phyloP scores from a whole-genome alignment of 2,113 vertebrate species.

The Petroica traversi region DNA sequence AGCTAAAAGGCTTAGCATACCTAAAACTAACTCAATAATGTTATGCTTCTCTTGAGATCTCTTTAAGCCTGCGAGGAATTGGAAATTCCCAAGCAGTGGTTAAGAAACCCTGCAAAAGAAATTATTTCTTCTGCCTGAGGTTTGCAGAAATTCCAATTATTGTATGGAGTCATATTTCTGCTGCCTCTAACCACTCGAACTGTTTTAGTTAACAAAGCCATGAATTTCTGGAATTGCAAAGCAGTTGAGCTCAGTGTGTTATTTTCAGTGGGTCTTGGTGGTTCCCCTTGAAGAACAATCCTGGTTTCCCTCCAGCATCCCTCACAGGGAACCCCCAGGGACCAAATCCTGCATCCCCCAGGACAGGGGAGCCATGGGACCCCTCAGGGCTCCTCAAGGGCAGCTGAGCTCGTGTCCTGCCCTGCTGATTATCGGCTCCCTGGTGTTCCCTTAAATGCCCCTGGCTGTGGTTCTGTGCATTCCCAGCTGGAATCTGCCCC shows the following conservation, averaged over 20 bases:
- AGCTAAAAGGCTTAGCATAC: background rate
- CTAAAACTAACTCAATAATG: conserved; percentile 12
- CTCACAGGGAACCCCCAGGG: fast-evolving
- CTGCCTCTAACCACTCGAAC: background rate
- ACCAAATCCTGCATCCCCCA: fast-evolving
- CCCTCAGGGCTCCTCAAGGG: background rate
- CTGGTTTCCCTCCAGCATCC: background rate
- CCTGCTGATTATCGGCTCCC: background rate
- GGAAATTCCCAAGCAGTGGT: background rate
- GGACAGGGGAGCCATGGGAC: fast-evolving
- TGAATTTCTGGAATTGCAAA: background rate
- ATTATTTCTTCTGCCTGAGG: background rate
- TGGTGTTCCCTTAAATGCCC: background rate
- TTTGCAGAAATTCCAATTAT: background rate
- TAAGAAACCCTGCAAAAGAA: background rate
- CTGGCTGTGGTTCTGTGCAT: background rate
- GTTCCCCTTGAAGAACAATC: background rate
- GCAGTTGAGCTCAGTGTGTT: background rate
- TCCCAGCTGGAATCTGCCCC: background rate
- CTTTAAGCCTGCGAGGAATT: background rate
- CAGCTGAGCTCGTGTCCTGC: background rate
- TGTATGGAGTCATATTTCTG: background rate
- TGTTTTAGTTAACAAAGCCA: background rate
- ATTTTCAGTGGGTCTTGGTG: background rate
- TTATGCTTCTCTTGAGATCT: background rate